These are phyloP conservation scores for Anguilla megastoma DNA, from an alignment of 2,797 vertebrate genomes.

Conservation along the genomic window DNA sequence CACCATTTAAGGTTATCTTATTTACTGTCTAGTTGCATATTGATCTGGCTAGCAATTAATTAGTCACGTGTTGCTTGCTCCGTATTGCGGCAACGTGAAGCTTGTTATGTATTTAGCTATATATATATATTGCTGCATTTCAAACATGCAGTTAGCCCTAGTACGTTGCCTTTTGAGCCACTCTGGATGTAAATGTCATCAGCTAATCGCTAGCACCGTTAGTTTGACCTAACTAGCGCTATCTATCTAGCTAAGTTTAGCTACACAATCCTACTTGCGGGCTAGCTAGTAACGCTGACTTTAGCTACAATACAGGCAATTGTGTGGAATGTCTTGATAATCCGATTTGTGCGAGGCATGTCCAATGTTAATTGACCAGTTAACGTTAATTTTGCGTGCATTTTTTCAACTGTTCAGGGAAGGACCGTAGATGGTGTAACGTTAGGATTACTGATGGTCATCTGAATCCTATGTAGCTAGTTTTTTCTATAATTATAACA, in stretches of 20 bases:
- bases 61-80: neutral
- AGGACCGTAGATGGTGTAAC: neutral
- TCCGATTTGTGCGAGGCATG: too few species aligned
- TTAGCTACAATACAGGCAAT: too few species aligned
- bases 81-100: neutral
- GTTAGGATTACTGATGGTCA: too few species aligned
- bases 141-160: neutral
- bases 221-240: neutral
- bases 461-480: too few species aligned
- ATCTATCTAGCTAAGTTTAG: neutral
- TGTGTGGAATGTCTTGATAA: too few species aligned
- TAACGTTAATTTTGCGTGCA: too few species aligned
- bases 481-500: neutral
- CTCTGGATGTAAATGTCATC: neutral
- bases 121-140: too few species aligned
- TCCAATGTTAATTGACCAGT: too few species aligned
- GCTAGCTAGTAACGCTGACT: neutral
- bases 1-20: too few species aligned
- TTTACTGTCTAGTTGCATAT: neutral
- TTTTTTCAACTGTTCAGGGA: constrained; percentile 1
- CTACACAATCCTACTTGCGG: neutral
- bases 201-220: too few species aligned
- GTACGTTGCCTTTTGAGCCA: neutral
- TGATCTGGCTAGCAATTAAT: neutral
- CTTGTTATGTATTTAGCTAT: too few species aligned